Base-by-base conservation (phyloP, 2,113 vertebrate genomes). In the Columba janthina region DNA sequence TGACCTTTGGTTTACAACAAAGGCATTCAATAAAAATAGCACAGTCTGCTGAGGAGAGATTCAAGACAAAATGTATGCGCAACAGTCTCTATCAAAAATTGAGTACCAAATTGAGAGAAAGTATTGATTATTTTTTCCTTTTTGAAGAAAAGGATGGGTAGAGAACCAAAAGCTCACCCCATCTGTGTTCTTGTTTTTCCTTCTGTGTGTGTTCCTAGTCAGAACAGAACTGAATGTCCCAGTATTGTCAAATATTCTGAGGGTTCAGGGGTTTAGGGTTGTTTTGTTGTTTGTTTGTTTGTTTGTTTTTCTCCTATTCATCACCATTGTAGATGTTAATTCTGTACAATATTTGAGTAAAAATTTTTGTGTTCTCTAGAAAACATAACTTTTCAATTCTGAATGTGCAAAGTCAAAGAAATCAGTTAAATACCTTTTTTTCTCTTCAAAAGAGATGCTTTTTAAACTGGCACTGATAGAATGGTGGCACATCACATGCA, bases 381-480 rank as follows among this genome's bases (percentile, higher is more conserved):
- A 92, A 95, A 70, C 31, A 70, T 32, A 78, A 24, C 24, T 44
- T 15, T 71, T 90, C 38, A 64, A 60, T 64, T 62, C 25, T 21
- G 34, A 80, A 64, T 51, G 22, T 51, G 40, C 3, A 84, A 77
- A 87, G 83, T 71, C 50, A 80, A 76, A 91, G 9, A 79, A 89
- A 88, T 44, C 0, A 51, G 31, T 84, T 69, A 58, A 77, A 88
- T 72, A 72, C 22, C 11, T 77, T 83, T 42, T 61, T 69, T 76
- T 89, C 28, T 51, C n/a, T 90, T 24, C 12, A 79, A 48, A 72
- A 83, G 67, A 76, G 14, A 88, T 0, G 12, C 14, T 42, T 85
- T 36, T 92, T 92, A 73, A 84, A 84, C 53, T 81, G 70, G 78
- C 67, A 90, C 51, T 77, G 88, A 93, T 76, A 34, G 74, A 96